Conservation (phyloP, 2,113 vertebrate genomes). For the Salvelinus sp. region DNA sequence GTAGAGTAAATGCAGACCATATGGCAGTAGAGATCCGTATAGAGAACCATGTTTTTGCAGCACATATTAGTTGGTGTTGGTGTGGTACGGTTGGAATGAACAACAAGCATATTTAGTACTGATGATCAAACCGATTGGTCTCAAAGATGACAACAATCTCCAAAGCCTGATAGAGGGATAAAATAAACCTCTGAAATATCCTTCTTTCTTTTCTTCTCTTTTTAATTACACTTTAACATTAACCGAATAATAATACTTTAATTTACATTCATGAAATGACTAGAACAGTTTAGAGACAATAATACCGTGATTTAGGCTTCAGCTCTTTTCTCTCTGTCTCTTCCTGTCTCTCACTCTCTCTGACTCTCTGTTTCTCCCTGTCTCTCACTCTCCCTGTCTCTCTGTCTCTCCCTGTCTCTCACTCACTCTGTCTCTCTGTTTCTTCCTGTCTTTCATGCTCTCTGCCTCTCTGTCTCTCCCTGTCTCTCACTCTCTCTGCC, state of each 20-base stretch:
- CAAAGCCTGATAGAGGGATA: slow-evolving; percentile 19
- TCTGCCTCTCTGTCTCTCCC: too few species aligned
- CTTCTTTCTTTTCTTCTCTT: background rate
- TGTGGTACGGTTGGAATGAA: slow-evolving; percentile 15
- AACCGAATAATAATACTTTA: slow-evolving; percentile 19
- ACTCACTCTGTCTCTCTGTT: too few species aligned
- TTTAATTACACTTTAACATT: slow-evolving; percentile 11
- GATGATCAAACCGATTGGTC: slow-evolving; percentile 22
- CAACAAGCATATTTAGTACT: slow-evolving; percentile 7
- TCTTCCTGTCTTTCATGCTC: too few species aligned
- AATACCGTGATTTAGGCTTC: background rate
- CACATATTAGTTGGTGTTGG: background rate
- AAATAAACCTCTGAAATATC: slow-evolving; percentile 31
- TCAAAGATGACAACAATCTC: slow-evolving; percentile 8
- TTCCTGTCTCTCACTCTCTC: too few species aligned
- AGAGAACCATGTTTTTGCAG: background rate
- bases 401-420: too few species aligned
- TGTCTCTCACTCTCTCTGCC: too few species aligned
- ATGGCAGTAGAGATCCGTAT: background rate
- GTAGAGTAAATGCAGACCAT: background rate
- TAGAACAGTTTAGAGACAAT: background rate
- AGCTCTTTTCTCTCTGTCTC: too few species aligned
- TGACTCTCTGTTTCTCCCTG: too few species aligned
- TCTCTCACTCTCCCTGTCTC: too few species aligned
- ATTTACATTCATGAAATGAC: slow-evolving; percentile 4